A percentile compares a stretch with the other conserved stretches of the same genome.
Evolutionary conservation across 2,797 vertebrate species (phyloP).

Genomic region (Clarias pachynema): DNA sequence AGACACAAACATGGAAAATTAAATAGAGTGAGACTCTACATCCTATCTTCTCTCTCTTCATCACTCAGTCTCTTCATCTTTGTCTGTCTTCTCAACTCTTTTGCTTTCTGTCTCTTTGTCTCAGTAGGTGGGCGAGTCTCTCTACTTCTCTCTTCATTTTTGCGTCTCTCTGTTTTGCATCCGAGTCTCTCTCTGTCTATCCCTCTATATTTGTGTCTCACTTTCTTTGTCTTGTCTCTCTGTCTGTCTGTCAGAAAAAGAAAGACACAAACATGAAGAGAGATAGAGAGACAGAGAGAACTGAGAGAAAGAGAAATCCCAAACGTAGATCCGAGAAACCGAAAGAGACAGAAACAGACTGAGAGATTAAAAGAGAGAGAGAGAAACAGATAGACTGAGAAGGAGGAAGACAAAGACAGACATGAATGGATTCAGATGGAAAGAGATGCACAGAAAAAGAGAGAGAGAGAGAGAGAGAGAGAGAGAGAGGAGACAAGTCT

Average conservation of each 20-base stretch:
- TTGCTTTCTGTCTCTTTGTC: no score
- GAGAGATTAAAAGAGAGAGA: slow-evolving; percentile 63
- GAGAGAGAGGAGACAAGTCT: slow-evolving; percentile 77
- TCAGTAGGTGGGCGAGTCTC: no score
- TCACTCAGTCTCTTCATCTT: no score
- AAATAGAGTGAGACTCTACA: neutral
- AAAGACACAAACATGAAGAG: neutral
- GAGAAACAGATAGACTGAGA: neutral
- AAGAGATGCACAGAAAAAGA: neutral
- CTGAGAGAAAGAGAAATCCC: slow-evolving; percentile 29
- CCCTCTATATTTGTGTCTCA: no score
- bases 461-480: slow-evolving; percentile 41
- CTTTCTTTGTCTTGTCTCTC: no score
- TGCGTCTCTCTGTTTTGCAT: no score
- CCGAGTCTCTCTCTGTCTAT: no score
- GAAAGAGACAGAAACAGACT: slow-evolving; percentile 40
- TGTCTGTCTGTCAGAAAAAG: neutral
- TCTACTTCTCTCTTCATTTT: no score
- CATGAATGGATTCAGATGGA: neutral
- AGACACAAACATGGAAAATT: slow-evolving; percentile 29
- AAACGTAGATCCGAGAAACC: neutral
- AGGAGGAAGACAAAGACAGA: neutral
- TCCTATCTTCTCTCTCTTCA: no score
- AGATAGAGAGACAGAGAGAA: slow-evolving; percentile 66
- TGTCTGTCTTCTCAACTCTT: no score